Base-by-base conservation (phyloP, 2,113 vertebrate species). In the Chitala chitala region DNA sequence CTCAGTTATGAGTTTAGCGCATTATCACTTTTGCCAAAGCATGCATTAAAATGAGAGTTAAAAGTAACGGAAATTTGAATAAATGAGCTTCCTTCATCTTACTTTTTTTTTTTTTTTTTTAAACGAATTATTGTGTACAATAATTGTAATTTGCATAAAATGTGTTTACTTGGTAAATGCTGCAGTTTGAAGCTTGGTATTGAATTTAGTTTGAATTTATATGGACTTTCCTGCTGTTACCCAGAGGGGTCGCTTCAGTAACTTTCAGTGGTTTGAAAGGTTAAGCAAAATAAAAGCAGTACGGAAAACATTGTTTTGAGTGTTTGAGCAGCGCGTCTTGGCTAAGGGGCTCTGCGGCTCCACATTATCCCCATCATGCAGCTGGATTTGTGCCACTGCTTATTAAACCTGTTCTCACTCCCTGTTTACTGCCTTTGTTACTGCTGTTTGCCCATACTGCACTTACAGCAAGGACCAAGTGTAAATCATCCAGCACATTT, bases 401-500 rank as follows among this genome's bases (percentile, higher is more conserved):
- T 50, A 12, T 53, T 24, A 12, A 79, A 50, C 9, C 70, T 75
- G 58, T 33, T 69, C 64, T 65, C 51, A 71, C 51, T 84, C 83
- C 81, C 68, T 77, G 77, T 78, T 75, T 74, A 17, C 75, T 72
- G 73, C 15, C 74, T 36, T 26, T 65, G 40, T 69, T 38, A 42
- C 44, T 26, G 50, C 48, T 15, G 20, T 74, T 75, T 75, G 55
- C 73, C 69, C 48, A 51, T 51, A 20, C 40, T 77, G 72, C 42
- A 40, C 77, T 84, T 81, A 82, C 84, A 84, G 84, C 69, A 84
- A 81, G 70, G 76, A 22, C 64, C 80, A 76, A 69, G 77, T 79
- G 73, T 17, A 58, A n/a, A 36, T 26, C 63, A 61, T 4, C 46
- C 48, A 51, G 36, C 55, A 38, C n/a, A n/a, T n/a, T n/a, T n/a